These are phyloP conservation scores for Pandemis corylana DNA, from an alignment of 2,888 invertebrate genomes.

Conservation along the genomic window DNA sequence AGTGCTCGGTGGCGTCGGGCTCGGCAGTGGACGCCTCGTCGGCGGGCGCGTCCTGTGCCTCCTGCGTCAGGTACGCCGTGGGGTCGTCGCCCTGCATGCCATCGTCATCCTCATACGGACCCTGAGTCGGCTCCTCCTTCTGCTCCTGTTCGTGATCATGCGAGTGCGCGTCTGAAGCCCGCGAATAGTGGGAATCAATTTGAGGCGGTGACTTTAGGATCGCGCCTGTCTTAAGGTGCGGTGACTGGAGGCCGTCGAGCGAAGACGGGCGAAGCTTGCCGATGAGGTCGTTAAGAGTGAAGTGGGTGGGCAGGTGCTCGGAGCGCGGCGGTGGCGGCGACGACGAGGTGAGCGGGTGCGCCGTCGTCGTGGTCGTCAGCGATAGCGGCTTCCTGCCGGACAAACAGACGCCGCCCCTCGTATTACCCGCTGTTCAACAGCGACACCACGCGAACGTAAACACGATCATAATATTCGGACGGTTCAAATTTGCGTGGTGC, in stretches of 20 bases:
- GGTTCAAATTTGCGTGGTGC: conserved; percentile 26
- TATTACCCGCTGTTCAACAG: conserved; percentile 58
- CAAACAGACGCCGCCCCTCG: conserved; percentile 68
- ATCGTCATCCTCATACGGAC: conserved; percentile 86
- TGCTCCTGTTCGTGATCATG: conserved; percentile 71
- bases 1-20: conserved; percentile 85
- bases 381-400: conserved; percentile 82
- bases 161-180: conserved; percentile 77
- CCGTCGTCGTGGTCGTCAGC: conserved; percentile 85
- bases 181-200: conserved; percentile 85
- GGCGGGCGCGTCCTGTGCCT: conserved; percentile 73
- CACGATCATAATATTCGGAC: conserved; percentile 38
- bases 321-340: conserved; percentile 83
- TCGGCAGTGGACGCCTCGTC: conserved; percentile 84
- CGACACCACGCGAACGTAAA: conserved; percentile 53
- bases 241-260: conserved; percentile 79
- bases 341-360: conserved; percentile 83
- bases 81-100: conserved; percentile 85
- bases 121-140: conserved; percentile 84
- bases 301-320: conserved; percentile 82
- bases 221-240: conserved; percentile 78
- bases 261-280: conserved; percentile 82
- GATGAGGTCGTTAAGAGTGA: conserved; percentile 84
- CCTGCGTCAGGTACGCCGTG: conserved; percentile 75
- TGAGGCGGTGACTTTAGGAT: conserved; percentile 83